Evolutionary conservation across 2,113 vertebrate genomes (phyloP), one percentile per base, ranked within the genome.

Genomic region (Mustelus asterias): DNA sequence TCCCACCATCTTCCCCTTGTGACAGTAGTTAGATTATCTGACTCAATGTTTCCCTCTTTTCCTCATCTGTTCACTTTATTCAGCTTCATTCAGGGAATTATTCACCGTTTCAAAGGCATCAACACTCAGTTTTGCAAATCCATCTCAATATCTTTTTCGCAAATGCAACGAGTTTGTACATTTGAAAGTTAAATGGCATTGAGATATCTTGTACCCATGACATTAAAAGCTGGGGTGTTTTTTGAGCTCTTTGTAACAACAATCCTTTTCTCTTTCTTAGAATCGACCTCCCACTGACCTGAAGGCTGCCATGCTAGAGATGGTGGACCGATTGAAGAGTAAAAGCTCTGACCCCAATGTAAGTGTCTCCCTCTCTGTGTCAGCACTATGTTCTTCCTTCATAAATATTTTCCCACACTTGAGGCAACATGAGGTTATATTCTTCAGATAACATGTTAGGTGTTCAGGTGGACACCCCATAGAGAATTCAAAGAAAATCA

Each of bases 281-380:
- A 98, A 97, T 97, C 97, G 97, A 97, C 98, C 98, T 86, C 97
- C 98, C 26, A 97, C 97, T 9, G 98, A 97, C 96, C 97, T 98
- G 96, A 98, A 98, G 96, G 97, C 97, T 8, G 98, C 97, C 48
- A 98, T 98, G 96, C 98, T 98, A 69, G 97, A 98, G 96, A 98
- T 98, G 98, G 98, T 98, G 83, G 98, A 98, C 97, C 98, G 98
- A 96, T 97, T 98, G 96, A 98, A 98, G 97, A 98, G 97, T 97
- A 99, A 98, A 97, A 98, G 98, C 97, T 98, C 97, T 97, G 98
- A 98, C 96, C 98, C 98, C 24, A 98, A 98, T 97, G 98, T 99
- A 97, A 98, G 98, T 98, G 80, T 41, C 83, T 96, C 96, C 65
- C 22, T n/a, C 60, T 92, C 60, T 5, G 14, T 18, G n/a, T 92